Evolutionary conservation across 2,888 invertebrate species (phyloP).

Genomic region (Steromphala cineraria): DNA sequence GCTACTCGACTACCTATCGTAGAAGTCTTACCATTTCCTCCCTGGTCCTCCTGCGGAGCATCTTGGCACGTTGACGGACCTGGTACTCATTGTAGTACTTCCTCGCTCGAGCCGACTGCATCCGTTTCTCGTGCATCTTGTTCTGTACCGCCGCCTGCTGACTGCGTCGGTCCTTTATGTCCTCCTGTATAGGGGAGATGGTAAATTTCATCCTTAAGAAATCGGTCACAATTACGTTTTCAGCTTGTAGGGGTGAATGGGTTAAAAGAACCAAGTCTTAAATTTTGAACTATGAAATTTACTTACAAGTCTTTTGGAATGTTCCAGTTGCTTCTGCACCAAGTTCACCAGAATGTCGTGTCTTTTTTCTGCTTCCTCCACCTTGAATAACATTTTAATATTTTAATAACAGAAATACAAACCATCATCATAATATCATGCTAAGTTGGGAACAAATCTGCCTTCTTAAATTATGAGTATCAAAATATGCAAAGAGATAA

Average conservation of each 20-base stretch:
- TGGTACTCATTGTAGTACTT: slow-evolving; percentile 74
- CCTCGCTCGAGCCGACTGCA: slow-evolving; percentile 70
- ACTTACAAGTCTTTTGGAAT: slow-evolving; percentile 67
- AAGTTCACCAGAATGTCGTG: slow-evolving; percentile 70
- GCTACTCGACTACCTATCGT: too few relatives aligned
- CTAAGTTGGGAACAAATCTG: too few relatives aligned
- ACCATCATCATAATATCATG: too few relatives aligned
- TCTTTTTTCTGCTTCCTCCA: slow-evolving; percentile 72
- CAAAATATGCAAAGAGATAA: not conserved
- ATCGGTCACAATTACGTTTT: too few relatives aligned
- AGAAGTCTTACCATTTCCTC: slow-evolving; percentile 70
- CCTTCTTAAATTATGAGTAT: too few relatives aligned
- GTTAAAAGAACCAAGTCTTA: too few relatives aligned
- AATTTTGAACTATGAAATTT: not conserved
- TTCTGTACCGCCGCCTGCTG: slow-evolving; percentile 63
- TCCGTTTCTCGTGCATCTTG: slow-evolving; percentile 69
- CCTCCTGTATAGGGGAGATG: slow-evolving; percentile 56
- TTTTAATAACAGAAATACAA: too few relatives aligned
- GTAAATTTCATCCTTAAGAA: too few relatives aligned
- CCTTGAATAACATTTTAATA: slow-evolving; percentile 41
- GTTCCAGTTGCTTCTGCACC: slow-evolving; percentile 72
- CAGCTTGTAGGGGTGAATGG: too few relatives aligned
- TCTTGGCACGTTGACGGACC: slow-evolving; percentile 69
- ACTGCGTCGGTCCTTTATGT: slow-evolving; percentile 65
- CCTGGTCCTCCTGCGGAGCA: slow-evolving; percentile 71